Base-by-base conservation (phyloP, 2,888 invertebrate species). In the Sepiola atlantica region DNA sequence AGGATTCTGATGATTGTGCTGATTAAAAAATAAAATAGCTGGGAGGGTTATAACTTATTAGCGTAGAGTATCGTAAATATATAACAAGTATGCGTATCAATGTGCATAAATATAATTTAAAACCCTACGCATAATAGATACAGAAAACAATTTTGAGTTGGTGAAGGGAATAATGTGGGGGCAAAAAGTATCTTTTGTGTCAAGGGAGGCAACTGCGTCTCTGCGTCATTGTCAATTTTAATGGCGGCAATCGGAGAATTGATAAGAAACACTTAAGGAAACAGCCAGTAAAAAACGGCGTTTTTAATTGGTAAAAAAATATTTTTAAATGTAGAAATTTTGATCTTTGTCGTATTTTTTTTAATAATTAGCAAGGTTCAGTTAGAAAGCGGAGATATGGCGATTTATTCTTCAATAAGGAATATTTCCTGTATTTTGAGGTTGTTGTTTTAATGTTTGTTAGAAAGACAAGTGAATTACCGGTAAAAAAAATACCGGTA, bases 161-260 rank as follows among this genome's bases (percentile, higher is more conserved):
- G n/a, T n/a, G 12, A n/a, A 77, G n/a, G 16, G 10, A 77, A 77
- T 45, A 77, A 28, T 1, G 10, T n/a, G n/a, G 1, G 1, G 14
- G 28, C 24, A 77, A 77, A 77, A 77, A 77, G 18, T 16, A 12
- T n/a, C n/a, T 16, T 32, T 77, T 77, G 16, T 77, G 21, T 77
- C n/a, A 77, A 77, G 77, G 77, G 77, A 77, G 77, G 77, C 77
- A 77, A 77, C 77, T 77, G 77, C 14, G n/a, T 77, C n/a, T 77
- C n/a, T 2, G 32, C 18, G n/a, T 77, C n/a, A 77, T 18, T 77
- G 61, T 28, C 61, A 12, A 28, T 61, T 61, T 61, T 61, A 77
- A n/a, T 77, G 77, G n/a, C 77, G 77, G 14, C n/a, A 16, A 77
- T 32, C 32, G 77, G 77, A n/a, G 18, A 77, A 77, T n/a, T n/a